phyloP scores from a whole-genome alignment of 2,888 invertebrate species.

The Tetheella fluctuosa region DNA sequence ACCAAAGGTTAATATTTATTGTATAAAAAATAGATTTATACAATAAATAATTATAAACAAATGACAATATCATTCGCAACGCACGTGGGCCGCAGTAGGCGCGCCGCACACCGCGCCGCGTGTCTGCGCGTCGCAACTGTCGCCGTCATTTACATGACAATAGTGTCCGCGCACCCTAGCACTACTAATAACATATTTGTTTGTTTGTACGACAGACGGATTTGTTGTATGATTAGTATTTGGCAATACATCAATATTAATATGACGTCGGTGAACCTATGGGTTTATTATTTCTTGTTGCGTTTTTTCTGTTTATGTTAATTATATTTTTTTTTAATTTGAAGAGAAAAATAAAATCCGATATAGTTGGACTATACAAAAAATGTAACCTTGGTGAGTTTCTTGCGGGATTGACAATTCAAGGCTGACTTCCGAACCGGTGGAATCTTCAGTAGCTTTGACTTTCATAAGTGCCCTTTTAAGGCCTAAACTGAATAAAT shows the following conservation, averaged over 20 bases:
- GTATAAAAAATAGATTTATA: no score
- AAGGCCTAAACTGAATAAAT: no score
- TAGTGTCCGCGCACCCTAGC: constrained; percentile 2
- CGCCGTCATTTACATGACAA: constrained; percentile 5
- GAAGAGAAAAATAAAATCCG: no score
- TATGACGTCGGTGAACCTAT: background rate
- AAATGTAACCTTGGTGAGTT: no score
- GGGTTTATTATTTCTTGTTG: background rate
- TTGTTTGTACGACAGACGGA: background rate
- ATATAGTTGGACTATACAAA: no score
- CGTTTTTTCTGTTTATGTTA: background rate
- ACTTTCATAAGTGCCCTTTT: no score
- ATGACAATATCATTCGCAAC: background rate
- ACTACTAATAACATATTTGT: background rate
- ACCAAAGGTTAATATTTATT: no score
- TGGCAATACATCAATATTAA: background rate
- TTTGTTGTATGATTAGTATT: constrained; percentile 12
- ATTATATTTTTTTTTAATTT: background rate
- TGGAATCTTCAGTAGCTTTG: no score
- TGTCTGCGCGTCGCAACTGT: background rate
- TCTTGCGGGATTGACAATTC: no score
- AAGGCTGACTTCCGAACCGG: no score
- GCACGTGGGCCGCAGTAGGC: background rate
- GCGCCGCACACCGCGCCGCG: background rate
- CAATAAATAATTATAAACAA: no score